phyloP scores from a whole-genome alignment of 2,113 vertebrate species.

The Cephalopterus ornatus region DNA sequence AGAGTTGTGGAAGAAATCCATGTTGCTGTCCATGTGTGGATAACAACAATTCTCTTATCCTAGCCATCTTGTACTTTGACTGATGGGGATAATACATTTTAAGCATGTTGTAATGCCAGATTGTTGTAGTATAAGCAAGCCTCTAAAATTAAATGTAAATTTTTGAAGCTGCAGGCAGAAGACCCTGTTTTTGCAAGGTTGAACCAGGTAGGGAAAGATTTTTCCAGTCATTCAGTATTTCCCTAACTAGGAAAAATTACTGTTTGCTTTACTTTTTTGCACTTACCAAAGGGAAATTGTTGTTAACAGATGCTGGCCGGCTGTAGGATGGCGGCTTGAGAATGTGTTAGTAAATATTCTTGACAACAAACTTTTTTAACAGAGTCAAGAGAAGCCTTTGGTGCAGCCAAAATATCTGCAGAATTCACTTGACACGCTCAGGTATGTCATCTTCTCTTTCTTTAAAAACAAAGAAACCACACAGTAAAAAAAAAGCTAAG shows the following conservation, averaged over 20 bases:
- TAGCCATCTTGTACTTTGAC: not conserved
- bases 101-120: not conserved
- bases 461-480: constrained; percentile 13
- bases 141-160: not conserved
- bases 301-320: constrained; percentile 24
- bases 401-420: constrained; percentile 25
- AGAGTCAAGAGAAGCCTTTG: constrained; percentile 8
- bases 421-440: not conserved
- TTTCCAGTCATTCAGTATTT: not conserved
- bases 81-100: not conserved
- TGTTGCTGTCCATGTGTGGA: not conserved
- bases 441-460: constrained; percentile 3
- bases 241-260: not conserved
- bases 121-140: not conserved
- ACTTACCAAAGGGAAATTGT: not conserved
- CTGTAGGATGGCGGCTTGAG: not conserved
- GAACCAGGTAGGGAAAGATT: not conserved
- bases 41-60: not conserved
- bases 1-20: constrained; percentile 14
- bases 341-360: constrained; percentile 33
- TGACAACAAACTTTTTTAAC: constrained; percentile 36
- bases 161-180: not conserved
- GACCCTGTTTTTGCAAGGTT: not conserved
- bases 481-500: not conserved
- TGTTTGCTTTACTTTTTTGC: not conserved